Base-by-base conservation (phyloP, 2,888 invertebrate genomes). In the Steromphala cineraria region DNA sequence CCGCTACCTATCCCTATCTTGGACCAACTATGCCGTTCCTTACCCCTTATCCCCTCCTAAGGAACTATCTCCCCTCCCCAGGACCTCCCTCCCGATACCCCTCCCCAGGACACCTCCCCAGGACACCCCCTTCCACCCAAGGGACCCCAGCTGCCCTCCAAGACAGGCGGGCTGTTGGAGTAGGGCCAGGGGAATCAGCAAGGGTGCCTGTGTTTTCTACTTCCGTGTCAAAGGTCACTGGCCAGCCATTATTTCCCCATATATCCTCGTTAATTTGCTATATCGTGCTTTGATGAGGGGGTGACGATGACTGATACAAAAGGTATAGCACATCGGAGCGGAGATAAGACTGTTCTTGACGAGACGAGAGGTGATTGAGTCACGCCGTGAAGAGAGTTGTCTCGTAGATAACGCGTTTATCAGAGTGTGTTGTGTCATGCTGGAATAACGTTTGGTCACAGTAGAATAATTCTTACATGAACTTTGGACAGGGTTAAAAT, bases 201-300 rank as follows among this genome's bases (percentile, higher is more conserved):
- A 62, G 28, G 62, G 62, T 62, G 62, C 24, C 62, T 13, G 8
- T 24, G 24, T 28, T 62, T 62, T 24, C 62, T 62, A 17, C 62
- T 13, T 28, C 62, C 62, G 62, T 62, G 62, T 62, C 62, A 62
- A 17, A 10, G 28, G 28, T 24, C 28, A 4, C 5, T 17, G 28
- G 24, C 28, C 13, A 13, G 28, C 62, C 62, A 62, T 62, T 62
- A 62, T 62, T 62, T 28, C 62, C 62, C 62, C 24, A 62, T 62
- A 62, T 62, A 62, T 62, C 62, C 62, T 62, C 62, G 62, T 62
- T 62, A 62, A 28, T 62, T 62, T 28, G 62, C 62, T 28, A 62
- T 62, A 13, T 28, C 24, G 24, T 15, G 28, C 62, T 62, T 62
- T 62, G 62, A 62, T 62, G 62, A 62, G 62, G 15, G 28, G 24